These are phyloP conservation scores for Mionectes macconnelli DNA, from an alignment of 2,113 vertebrate species.

Conservation along the genomic window DNA sequence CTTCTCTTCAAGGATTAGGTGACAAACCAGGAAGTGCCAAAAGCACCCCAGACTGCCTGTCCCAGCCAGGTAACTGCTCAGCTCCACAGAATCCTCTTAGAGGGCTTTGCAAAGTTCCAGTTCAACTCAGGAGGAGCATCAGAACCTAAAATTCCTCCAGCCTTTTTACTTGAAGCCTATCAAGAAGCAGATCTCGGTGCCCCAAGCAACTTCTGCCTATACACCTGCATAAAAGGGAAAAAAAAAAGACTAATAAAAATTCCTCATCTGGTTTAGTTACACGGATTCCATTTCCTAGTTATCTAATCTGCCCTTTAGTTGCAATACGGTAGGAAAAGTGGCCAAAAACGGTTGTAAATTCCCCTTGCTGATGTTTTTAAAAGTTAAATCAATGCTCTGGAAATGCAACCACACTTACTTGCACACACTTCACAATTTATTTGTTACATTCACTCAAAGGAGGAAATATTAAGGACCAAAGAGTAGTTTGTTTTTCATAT, in stretches of 20 bases:
- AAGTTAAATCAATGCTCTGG: not conserved
- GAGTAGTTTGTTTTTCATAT: conserved; percentile 4
- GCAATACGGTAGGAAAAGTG: not conserved
- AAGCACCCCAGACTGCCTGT: not conserved
- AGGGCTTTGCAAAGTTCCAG: not conserved
- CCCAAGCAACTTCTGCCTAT: not conserved
- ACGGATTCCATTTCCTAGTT: not conserved
- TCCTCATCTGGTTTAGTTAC: not conserved
- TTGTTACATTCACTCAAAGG: not conserved
- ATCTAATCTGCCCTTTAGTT: not conserved
- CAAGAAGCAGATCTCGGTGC: not conserved
- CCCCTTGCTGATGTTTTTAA: not conserved
- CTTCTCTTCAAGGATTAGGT: not conserved
- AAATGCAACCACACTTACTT: not conserved
- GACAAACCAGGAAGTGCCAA: not conserved
- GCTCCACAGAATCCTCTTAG: not conserved
- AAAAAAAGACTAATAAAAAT: not conserved
- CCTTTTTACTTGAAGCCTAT: not conserved
- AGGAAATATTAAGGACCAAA: not conserved
- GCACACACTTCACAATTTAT: not conserved
- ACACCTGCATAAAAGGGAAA: not conserved
- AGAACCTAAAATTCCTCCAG: not conserved
- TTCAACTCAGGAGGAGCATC: not conserved
- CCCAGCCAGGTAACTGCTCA: not conserved
- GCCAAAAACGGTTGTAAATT: not conserved